Evolutionary conservation across 2,113 vertebrate genomes (phyloP), one percentile per base, ranked within the genome.

Genomic region (Gavia stellata): DNA sequence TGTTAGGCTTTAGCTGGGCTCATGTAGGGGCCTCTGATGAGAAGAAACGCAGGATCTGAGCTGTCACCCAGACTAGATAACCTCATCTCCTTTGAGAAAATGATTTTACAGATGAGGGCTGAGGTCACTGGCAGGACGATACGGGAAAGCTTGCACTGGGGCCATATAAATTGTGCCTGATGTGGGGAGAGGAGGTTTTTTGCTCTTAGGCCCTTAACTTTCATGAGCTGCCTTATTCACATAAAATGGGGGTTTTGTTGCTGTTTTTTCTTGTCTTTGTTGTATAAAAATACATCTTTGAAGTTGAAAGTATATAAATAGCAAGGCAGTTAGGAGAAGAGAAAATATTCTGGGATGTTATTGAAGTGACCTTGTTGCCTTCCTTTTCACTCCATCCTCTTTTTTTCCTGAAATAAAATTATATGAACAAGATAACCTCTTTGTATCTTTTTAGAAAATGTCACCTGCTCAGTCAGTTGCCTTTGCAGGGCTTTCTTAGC

Each of bases 321-420:
- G 61, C 40, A 87, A 67, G 28, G 28, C 63, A 87, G 63, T 40
- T 79, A 82, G 31, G 42, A 67, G 70, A 78, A 85, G 45, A 68
- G 31, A 77, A 90, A 85, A 89, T 83, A 91, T 18, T 91, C 58
- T 77, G 40, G 81, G 38, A 45, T 94, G 94, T 91, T 94, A 75
- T 92, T 96, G 94, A 96, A 82, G 65, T 92, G 94, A 96, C 95
- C 94, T 95, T 93, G 72, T 82, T 91, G 58, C 81, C 63, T 94
- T 87, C 45, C 55, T 75, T 95, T 65, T 91, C 58, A 45, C 58
- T 95, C 40, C 40, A 53, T 91, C 34, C 29, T 88, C 38, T 71
- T 92, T 85, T 77, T 81, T 75, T 14, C 49, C 94, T 58, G n/a
- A 88, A 91, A 92, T 73, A 91, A 88, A 90, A 88, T 95, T 85